A percentile compares a stretch with the other conserved stretches of the same genome.
phyloP scores from a whole-genome alignment of 2,797 vertebrate species.

The Hapalemur alaotrensis region DNA sequence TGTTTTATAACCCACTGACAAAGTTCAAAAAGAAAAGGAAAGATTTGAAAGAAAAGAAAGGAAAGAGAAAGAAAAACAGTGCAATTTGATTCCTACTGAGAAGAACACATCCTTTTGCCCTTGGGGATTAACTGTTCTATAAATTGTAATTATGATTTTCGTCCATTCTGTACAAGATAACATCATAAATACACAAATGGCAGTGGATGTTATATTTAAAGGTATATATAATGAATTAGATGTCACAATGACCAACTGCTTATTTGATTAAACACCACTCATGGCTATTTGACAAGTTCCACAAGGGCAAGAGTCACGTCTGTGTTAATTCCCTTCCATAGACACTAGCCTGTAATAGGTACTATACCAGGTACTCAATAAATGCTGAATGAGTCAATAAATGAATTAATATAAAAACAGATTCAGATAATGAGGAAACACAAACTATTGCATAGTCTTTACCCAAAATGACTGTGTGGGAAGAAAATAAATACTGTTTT shows the following conservation, averaged over 20 bases:
- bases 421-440: not conserved
- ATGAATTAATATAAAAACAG: not conserved
- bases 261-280: not conserved
- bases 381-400: not conserved
- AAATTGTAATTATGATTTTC: not conserved
- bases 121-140: slow-evolving; percentile 8
- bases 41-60: not conserved
- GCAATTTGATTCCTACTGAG: not conserved
- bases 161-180: not conserved
- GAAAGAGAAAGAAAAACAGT: not conserved
- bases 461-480: not conserved
- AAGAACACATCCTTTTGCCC: not conserved
- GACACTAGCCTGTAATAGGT: not conserved
- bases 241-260: not conserved
- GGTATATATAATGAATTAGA: not conserved
- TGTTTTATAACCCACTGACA: not conserved
- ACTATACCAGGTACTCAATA: not conserved
- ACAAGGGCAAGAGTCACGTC: not conserved
- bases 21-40: not conserved
- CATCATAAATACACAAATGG: not conserved
- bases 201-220: not conserved
- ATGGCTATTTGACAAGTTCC: not conserved
- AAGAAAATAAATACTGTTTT: slow-evolving; percentile 3
- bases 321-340: not conserved
- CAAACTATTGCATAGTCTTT: not conserved